Evolutionary conservation across 1,140 invertebrate species (phyloP), one percentile per base, ranked within the genome.

Genomic region (Calycopis cecrops): DNA sequence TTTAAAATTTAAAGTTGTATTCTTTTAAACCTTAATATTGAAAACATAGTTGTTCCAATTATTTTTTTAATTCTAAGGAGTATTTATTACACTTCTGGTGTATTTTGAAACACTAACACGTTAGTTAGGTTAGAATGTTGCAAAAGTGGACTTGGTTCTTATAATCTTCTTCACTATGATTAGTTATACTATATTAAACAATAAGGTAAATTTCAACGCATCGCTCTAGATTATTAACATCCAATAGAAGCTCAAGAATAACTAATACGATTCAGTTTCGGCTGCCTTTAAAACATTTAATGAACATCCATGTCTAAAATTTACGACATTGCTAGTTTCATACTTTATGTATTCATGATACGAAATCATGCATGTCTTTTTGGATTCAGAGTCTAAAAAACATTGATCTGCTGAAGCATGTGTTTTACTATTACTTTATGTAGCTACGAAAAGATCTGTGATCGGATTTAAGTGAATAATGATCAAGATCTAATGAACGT

Each of bases 391-490:
- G 33, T 72, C 73, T 76, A 78, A 40, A 28, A 33, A 44, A 53
- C 51, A 53, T 53, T 53, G 18, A 75, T 69, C 71, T 72, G 66
- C 63, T 61, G 52, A 83, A 85, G 79, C 76, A 62, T 60, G 69
- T 77, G 68, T 63, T 63, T 59, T 73, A 65, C 65, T 72, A 76
- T 64, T 59, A 62, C 63, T 48, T 55, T 59, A 68, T 48, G 62
- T 73, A 69, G 69, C 76, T 79, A 81, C 72, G 67, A 61, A 59
- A 55, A 70, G 65, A 69, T 67, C 57, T 72, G 78, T 82, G 79
- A 79, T 73, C 75, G 72, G 73, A 76, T 73, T 71, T 73, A 61
- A 74, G 79, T 85, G 82, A 28, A 80, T 63, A 69, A 85, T 85
- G 78, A 81, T 70, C 72, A 75, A 78, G 66, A 80, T 68, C 67